Evolutionary conservation across 2,888 invertebrate genomes (phyloP).

Genomic region (Erpobdella octoculata): DNA sequence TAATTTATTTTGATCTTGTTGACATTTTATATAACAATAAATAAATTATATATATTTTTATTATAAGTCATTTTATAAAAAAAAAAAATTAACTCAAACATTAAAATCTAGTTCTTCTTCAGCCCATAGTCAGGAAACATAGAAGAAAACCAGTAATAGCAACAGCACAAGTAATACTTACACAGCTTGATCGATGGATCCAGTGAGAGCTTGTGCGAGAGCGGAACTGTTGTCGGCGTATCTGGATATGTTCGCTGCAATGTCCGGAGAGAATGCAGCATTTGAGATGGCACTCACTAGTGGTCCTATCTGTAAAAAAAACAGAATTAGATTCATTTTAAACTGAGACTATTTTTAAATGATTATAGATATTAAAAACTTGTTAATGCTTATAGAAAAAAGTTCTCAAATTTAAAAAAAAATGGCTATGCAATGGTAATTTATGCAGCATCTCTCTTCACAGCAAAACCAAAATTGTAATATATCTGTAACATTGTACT

Average conservation of each 20-base stretch:
- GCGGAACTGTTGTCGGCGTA: conserved; percentile 7
- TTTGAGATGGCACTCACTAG: neutral
- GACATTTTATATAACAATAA: neutral
- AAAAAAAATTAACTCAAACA: neutral
- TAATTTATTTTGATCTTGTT: too few relatives aligned
- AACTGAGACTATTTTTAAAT: too few relatives aligned
- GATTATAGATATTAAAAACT: too few relatives aligned
- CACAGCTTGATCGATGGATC: conserved; percentile 2
- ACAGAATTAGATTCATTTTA: too few relatives aligned
- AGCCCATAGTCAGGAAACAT: too few relatives aligned
- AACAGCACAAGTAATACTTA: neutral
- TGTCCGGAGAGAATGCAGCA: neutral
- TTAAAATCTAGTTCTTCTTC: neutral
- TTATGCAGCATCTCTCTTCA: too few relatives aligned
- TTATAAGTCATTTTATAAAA: neutral
- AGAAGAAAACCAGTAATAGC: too few relatives aligned
- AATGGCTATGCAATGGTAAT: too few relatives aligned
- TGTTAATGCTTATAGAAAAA: too few relatives aligned
- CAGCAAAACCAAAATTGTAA: too few relatives aligned
- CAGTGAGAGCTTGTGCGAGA: neutral
- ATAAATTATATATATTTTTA: neutral
- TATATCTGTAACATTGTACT: too few relatives aligned
- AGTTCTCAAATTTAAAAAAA: too few relatives aligned
- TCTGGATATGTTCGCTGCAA: neutral
- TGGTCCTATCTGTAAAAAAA: neutral